Evolutionary conservation across 2,797 vertebrate species (phyloP), one percentile per base, ranked within the genome.

Genomic region (Hypotaenidia okinawae): DNA sequence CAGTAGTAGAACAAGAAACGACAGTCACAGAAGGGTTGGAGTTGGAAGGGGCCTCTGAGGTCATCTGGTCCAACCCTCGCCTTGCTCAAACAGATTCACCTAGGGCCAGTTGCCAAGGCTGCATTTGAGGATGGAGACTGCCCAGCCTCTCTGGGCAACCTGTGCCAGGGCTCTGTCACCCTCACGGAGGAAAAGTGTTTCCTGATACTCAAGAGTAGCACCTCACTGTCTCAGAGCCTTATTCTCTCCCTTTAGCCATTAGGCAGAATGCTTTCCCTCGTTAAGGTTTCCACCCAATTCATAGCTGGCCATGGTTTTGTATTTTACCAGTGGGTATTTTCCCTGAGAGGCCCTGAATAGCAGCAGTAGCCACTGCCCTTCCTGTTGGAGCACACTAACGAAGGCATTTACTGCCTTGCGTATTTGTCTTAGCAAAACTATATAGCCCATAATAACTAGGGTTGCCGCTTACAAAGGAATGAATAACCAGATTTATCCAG

Each of bases 371-470:
- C 81, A 47, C 83, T 85, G 2, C 84, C 86, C 78, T 96, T 95
- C 93, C 78, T 92, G 73, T 76, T 76, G 85, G 67, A 95, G 75
- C 21, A 1, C 52, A 76, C 78, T 93, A 47, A 85, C 54, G 2
- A 75, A 95, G 92, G 72, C 92, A 96, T 95, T 96, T 96, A 95
- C 73, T 92, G 76, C 92, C 73, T 93, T 43, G 32, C 49, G 3
- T 96, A 78, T 87, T 96, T 96, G 81, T 72, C 84, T 93, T 90
- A 87, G 75, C 84, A 95, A 94, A 94, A 95, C 83, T 95, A 95
- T 73, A 94, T 75, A 91, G 88, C 86, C 84, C 81, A 10, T 89
- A 93, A 93, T 95, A 87, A 85, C 86, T 68, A 77, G 58, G 47
- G 22, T 91, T 90, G 68, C 73, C 81, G 54, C 66, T 90, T 87